Evolutionary conservation across 2,888 invertebrate species (phyloP).

Genomic region (Drosophila colorata): DNA sequence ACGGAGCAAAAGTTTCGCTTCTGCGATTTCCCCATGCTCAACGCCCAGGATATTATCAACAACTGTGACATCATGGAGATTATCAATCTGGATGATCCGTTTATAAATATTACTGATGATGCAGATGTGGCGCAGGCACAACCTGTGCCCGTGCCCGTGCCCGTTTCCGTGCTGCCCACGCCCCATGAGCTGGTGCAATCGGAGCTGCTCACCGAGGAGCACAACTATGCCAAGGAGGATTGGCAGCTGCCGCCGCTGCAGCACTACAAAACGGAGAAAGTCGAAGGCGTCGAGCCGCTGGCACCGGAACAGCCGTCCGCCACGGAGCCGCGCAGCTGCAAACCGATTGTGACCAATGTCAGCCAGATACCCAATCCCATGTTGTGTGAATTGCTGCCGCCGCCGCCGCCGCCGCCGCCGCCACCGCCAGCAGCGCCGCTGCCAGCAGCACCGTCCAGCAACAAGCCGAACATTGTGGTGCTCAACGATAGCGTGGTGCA

Average conservation of each 20-base stretch:
- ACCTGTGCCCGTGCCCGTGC: slow-evolving; percentile 1
- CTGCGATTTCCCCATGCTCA: slow-evolving; percentile 82
- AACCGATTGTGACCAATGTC: slow-evolving; percentile 82
- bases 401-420: slow-evolving; percentile 32
- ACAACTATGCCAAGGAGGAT: slow-evolving; percentile 84
- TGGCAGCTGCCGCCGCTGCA: slow-evolving; percentile 71
- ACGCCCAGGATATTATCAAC: slow-evolving; percentile 83
- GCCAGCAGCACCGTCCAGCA: slow-evolving; percentile 15
- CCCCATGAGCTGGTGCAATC: slow-evolving; percentile 75
- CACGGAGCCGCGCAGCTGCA: slow-evolving; percentile 63
- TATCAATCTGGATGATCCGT: slow-evolving; percentile 84
- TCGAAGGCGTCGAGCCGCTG: slow-evolving; percentile 56
- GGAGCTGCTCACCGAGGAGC: slow-evolving; percentile 81
- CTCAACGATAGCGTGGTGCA: slow-evolving; percentile 84
- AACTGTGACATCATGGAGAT: slow-evolving; percentile 85
- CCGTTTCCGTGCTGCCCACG: slow-evolving; percentile 25
- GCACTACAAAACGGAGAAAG: slow-evolving; percentile 82
- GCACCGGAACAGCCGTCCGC: not conserved
- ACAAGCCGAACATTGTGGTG: slow-evolving; percentile 84
- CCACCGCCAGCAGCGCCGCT: slow-evolving; percentile 31
- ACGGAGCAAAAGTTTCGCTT: slow-evolving; percentile 84
- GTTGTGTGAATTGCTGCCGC: slow-evolving; percentile 60
- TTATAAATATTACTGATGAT: slow-evolving; percentile 84
- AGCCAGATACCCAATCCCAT: slow-evolving; percentile 75
- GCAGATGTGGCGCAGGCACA: slow-evolving; percentile 69